phyloP scores from a whole-genome alignment of 2,797 vertebrate species.

The Sebastes itinus region DNA sequence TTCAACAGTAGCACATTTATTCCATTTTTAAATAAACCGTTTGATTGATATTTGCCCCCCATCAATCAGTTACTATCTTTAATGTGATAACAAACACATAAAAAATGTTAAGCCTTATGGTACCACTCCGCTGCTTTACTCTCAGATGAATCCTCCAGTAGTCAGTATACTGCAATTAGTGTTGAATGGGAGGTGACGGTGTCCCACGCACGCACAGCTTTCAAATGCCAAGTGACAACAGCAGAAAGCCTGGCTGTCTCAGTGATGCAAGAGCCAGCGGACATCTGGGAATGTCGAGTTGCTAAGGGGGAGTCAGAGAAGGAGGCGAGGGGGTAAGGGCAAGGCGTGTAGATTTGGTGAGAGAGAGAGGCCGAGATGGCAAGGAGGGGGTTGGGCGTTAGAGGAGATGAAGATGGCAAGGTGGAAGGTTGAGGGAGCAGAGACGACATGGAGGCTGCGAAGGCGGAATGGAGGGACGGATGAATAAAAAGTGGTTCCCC shows the following conservation, averaged over 20 bases:
- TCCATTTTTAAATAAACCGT: not conserved
- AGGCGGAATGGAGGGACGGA: conserved; percentile 1
- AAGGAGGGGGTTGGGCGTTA: not conserved
- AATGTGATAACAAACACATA: not conserved
- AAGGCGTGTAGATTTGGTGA: not conserved
- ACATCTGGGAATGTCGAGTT: conserved; percentile 66
- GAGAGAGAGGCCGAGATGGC: not conserved
- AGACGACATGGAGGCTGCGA: conserved; percentile 11
- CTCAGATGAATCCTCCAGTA: conserved; percentile 22
- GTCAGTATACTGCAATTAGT: conserved; percentile 52
- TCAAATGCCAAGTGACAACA: conserved; percentile 67
- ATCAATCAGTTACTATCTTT: not conserved
- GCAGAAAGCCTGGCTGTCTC: conserved; percentile 58
- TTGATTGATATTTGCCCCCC: not conserved
- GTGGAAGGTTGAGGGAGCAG: conserved; percentile 37
- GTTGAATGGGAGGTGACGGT: conserved; percentile 45
- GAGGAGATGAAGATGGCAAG: conserved; percentile 26
- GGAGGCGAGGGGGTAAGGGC: not conserved
- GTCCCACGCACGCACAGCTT: conserved; percentile 46
- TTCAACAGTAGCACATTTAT: not conserved
- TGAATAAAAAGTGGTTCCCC: conserved; percentile 44
- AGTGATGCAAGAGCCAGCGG: conserved; percentile 55
- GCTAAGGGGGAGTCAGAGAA: conserved; percentile 6
- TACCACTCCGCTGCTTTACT: conserved; percentile 4
- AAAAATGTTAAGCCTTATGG: not conserved